These are phyloP conservation scores for Hydropotes inermis DNA, from an alignment of 2,113 vertebrate genomes.

Conservation along the genomic window DNA sequence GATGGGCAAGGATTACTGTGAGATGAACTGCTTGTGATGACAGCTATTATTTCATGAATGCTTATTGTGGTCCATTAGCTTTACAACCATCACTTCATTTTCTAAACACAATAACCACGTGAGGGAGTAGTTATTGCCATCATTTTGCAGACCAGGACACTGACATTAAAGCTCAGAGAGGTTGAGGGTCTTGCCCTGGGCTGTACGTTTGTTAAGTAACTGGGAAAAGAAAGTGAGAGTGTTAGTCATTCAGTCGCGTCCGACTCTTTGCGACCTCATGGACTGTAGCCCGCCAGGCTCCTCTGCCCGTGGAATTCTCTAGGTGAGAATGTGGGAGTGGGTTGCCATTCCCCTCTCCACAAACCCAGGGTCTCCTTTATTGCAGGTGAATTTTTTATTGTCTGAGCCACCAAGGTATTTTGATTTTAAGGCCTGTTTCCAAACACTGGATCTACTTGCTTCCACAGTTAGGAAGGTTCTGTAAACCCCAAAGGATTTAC, in stretches of 20 bases:
- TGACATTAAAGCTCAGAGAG: not conserved
- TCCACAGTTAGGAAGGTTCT: not conserved
- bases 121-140: not conserved
- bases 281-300: not conserved
- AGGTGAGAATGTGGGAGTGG: not conserved
- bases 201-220: not conserved
- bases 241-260: not conserved
- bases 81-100: not conserved
- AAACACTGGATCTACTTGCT: not conserved
- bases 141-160: not conserved
- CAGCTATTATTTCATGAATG: not conserved
- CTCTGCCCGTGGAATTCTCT: not conserved
- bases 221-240: not conserved
- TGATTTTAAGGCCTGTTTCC: not conserved
- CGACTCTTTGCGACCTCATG: not conserved
- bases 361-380: not conserved
- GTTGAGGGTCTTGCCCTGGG: not conserved
- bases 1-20: not conserved
- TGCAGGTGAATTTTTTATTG: not conserved
- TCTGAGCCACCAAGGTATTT: not conserved
- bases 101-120: accelerated
- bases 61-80: not conserved
- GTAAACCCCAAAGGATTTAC: not conserved
- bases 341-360: not conserved
- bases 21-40: not conserved